A percentile compares a stretch with the other conserved stretches of the same genome.
Conservation (phyloP, 2,113 vertebrate species). For the Meles meles region DNA sequence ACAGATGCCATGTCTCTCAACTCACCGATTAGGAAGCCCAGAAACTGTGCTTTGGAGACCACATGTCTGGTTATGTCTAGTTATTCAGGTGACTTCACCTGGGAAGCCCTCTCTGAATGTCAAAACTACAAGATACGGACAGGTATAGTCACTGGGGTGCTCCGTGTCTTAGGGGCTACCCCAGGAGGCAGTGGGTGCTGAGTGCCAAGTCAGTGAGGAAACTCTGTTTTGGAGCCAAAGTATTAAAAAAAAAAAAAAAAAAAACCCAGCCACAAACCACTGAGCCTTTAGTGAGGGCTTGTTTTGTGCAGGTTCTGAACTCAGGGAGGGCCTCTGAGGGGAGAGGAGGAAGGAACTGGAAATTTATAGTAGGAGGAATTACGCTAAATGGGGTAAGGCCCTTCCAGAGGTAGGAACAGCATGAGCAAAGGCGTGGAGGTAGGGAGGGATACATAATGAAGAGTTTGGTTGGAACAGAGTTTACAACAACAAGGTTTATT, state of each 20-base stretch:
- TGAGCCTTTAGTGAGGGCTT: neutral
- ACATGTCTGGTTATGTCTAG: neutral
- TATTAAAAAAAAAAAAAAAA: neutral
- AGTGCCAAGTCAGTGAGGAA: constrained; percentile 32
- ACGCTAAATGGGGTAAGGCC: neutral
- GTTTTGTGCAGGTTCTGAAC: neutral
- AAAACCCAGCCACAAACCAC: neutral
- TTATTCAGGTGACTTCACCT: constrained; percentile 1
- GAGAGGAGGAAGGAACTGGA: neutral
- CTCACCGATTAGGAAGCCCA: neutral
- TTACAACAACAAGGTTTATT: neutral
- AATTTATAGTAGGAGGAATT: neutral
- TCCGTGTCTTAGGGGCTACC: neutral
- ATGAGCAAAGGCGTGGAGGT: neutral
- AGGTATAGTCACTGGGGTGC: neutral
- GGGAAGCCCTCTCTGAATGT: constrained; percentile 3
- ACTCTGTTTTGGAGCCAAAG: neutral
- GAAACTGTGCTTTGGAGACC: constrained; percentile 4
- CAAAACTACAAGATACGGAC: neutral
- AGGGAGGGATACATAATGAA: neutral
- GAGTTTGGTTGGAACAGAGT: neutral
- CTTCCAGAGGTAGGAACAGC: neutral
- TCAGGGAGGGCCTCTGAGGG: neutral
- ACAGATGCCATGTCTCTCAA: constrained; percentile 39
- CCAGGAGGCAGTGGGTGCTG: neutral